These are phyloP conservation scores for Ianthella basta DNA, from an alignment of 37 sponge, comb jelly and placozoan species.

Conservation along the genomic window DNA sequence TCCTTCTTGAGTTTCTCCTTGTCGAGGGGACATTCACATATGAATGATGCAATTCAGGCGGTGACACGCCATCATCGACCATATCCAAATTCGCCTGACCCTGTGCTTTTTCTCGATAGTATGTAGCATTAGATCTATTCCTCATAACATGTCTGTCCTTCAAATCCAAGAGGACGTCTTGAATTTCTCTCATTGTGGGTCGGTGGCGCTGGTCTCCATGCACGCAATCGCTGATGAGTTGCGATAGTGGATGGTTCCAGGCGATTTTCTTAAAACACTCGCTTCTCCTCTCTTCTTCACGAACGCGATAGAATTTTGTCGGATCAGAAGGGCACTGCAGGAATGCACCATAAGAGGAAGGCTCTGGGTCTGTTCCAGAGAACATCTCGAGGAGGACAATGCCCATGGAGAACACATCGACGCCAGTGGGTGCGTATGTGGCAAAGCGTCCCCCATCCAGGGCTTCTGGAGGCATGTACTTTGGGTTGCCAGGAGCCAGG, in stretches of 20 bases:
- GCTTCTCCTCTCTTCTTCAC: slow-evolving; percentile 11
- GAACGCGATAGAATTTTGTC: background rate
- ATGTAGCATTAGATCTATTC: no score
- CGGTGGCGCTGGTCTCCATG: background rate
- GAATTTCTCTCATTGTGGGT: background rate
- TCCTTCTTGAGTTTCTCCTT: no score
- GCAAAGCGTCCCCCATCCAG: slow-evolving; percentile 1
- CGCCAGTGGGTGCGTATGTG: background rate
- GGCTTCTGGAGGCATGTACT: slow-evolving; percentile 32
- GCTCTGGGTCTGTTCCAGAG: background rate
- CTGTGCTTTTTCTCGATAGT: no score
- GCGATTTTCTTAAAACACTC: background rate
- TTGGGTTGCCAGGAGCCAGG: slow-evolving; percentile 6
- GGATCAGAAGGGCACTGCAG: background rate
- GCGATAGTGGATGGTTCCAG: background rate
- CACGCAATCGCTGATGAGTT: background rate
- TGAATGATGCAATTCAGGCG: no score
- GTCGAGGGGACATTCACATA: no score
- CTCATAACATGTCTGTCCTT: no score
- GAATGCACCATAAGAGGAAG: background rate
- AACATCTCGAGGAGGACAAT: background rate
- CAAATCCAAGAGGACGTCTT: background rate
- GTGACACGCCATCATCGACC: no score
- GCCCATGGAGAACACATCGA: slow-evolving; percentile 18
- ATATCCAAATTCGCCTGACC: no score